Percentiles rank a stretch among this genome's conserved stretches.
These are phyloP conservation scores for Dusona sp. DNA, from an alignment of 2,888 invertebrate genomes.

Conservation along the genomic window DNA sequence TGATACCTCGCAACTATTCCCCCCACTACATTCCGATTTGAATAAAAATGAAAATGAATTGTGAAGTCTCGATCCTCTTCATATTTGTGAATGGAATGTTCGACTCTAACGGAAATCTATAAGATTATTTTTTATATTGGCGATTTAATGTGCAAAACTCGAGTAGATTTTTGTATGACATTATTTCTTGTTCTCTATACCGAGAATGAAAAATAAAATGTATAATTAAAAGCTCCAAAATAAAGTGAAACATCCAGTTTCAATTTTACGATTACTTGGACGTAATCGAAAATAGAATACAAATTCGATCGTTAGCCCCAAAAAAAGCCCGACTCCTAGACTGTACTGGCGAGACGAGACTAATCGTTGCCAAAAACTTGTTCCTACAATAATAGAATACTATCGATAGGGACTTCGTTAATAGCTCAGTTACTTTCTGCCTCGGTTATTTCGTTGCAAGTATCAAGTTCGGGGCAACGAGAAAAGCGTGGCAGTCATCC, in stretches of 20 bases:
- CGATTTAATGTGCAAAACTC: too few relatives aligned
- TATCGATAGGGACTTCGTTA: constrained; percentile 42
- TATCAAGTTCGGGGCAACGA: constrained; percentile 50
- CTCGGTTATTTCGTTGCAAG: constrained; percentile 29
- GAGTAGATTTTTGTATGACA: neutral
- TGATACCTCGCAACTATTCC: too few relatives aligned
- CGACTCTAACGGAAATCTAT: too few relatives aligned
- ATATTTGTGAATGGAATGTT: too few relatives aligned
- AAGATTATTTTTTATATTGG: too few relatives aligned
- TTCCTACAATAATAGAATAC: constrained; percentile 47
- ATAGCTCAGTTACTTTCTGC: constrained; percentile 32
- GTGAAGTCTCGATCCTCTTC: too few relatives aligned
- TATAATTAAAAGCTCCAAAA: too few relatives aligned
- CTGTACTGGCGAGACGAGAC: constrained; percentile 4
- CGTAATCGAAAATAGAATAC: neutral
- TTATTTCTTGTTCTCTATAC: neutral
- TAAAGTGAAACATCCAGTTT: neutral
- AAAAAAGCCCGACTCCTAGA: neutral
- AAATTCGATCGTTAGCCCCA: constrained; percentile 1
- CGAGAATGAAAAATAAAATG: neutral
- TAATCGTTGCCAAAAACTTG: constrained; percentile 37
- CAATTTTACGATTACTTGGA: neutral
- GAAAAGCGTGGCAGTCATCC: constrained; percentile 35
- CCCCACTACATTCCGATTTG: too few relatives aligned
- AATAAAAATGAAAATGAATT: too few relatives aligned